Conservation (phyloP, 2,888 invertebrate species). For the Antitype chi region DNA sequence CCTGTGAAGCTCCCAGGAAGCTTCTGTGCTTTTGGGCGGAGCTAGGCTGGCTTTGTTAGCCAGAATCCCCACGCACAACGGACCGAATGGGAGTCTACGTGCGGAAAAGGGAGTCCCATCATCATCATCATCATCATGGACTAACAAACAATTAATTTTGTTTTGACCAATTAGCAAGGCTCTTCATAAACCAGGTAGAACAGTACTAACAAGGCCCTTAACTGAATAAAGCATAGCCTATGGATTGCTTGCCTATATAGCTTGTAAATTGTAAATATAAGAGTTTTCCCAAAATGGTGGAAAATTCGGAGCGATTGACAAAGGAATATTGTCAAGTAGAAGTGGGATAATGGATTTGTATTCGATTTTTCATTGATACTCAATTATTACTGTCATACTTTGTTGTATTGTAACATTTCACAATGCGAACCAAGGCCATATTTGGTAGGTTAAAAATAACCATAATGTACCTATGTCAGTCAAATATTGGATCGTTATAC, state of each 20-base stretch:
- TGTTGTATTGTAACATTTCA: not conserved
- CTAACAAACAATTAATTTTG: constrained; percentile 5
- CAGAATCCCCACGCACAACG: no score
- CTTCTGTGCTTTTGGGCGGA: no score
- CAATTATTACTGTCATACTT: not conserved
- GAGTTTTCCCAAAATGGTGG: not conserved
- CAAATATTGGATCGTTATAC: not conserved
- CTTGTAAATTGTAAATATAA: not conserved
- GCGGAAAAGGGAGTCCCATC: no score
- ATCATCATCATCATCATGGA: no score
- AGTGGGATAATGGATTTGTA: not conserved
- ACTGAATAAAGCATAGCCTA: not conserved
- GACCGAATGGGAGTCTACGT: no score
- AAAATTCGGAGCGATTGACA: not conserved
- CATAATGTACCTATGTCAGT: not conserved
- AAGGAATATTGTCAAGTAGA: not conserved
- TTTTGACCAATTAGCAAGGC: not conserved
- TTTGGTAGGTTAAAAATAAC: not conserved
- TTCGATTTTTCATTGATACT: not conserved
- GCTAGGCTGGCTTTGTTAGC: no score
- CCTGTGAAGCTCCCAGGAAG: no score
- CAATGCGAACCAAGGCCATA: not conserved
- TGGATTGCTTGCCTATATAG: not conserved
- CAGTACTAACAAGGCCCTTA: not conserved
- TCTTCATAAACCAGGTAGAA: not conserved